Evolutionary conservation across 2,888 invertebrate species (phyloP), one percentile per base, ranked within the genome.

Genomic region (Acleris sparsana): DNA sequence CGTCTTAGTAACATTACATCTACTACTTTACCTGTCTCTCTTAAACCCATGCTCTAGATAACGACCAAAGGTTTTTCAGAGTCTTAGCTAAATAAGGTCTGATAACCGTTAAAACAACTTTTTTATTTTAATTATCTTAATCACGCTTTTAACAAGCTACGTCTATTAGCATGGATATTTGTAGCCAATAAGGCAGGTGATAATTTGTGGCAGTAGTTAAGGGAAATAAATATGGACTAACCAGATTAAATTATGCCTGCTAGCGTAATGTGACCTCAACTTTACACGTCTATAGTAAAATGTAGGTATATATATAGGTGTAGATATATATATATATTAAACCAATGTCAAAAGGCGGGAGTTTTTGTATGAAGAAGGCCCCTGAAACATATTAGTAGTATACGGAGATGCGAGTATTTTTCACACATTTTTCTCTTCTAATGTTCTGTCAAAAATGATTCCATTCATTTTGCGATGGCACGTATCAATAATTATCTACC

Each of bases 161-260:
- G 25, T 13, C 58, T 33, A 74, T 77, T 77, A 75, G 71, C 69
- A 72, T 72, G 71, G 62, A 73, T 74, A 75, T 67, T 69, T 69
- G 29, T 33, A n/a, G 67, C 75, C 70, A 72, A 78, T 70, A 74
- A 70, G 76, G 78, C 67, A 70, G 69, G 70, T 72, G 69, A 67
- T 79, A 79, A 78, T 79, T 79, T 62, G 63, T 62, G 56, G 29
- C 22, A 53, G 63, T 57, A 63, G 64, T 75, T 74, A 73, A 58
- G 49, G 64, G 57, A 55, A 60, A 67, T 72, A 55, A 72, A 75
- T 75, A 73, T 68, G 69, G 71, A 62, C 51, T 67, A 65, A 53
- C 55, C 55, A 56, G 69, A 62, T 65, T 70, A 51, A 53, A 62
- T 68, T 60, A 58, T 53, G 62, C 55, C 43, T 53, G 44, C 18